These are phyloP conservation scores for Trematomus loennbergii DNA, from an alignment of 2,113 vertebrate genomes.

Conservation along the genomic window DNA sequence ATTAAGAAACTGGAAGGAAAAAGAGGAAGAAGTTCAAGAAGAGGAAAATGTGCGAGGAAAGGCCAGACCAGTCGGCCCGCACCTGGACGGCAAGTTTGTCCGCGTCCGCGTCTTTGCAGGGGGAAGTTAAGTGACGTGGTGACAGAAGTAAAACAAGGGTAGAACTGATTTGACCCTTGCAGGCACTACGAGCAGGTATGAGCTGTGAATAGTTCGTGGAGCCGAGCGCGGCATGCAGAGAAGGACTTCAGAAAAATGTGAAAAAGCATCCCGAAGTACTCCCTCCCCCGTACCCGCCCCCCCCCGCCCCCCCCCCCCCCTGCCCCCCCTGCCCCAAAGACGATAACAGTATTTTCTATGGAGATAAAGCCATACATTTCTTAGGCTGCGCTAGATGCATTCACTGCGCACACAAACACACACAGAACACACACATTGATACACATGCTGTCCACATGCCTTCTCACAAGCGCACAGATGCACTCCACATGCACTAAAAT, in stretches of 20 bases:
- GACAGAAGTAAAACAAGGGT: conserved; percentile 9
- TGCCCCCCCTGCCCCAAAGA: conserved; percentile 79
- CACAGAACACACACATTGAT: conserved; percentile 35
- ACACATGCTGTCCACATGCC: conserved; percentile 70
- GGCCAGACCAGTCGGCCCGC: conserved; percentile 87
- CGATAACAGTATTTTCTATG: conserved; percentile 91
- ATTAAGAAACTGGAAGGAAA: conserved; percentile 44
- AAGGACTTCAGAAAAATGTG: conserved; percentile 70
- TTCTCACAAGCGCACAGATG: conserved; percentile 68
- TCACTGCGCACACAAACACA: conserved; percentile 48
- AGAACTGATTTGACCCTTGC: conserved; percentile 40
- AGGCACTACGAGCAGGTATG: conserved; percentile 46
- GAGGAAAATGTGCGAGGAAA: conserved; percentile 68
- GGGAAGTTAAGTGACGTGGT: conserved; percentile 64
- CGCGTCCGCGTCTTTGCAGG: conserved; percentile 80
- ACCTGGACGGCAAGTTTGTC: conserved; percentile 63
- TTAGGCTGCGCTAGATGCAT: conserved; percentile 79
- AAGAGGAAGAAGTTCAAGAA: conserved; percentile 22
- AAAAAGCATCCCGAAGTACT: conserved; percentile 62
- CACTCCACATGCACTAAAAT: conserved; percentile 73
- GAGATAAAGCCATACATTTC: conserved; percentile 99
- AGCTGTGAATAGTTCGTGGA: conserved; percentile 53
- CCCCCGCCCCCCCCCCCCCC: background rate
- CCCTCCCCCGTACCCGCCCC: background rate
- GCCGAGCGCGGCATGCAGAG: conserved; percentile 41